phyloP scores from a whole-genome alignment of 1,140 invertebrate species.

The Dreissena polymorpha region DNA sequence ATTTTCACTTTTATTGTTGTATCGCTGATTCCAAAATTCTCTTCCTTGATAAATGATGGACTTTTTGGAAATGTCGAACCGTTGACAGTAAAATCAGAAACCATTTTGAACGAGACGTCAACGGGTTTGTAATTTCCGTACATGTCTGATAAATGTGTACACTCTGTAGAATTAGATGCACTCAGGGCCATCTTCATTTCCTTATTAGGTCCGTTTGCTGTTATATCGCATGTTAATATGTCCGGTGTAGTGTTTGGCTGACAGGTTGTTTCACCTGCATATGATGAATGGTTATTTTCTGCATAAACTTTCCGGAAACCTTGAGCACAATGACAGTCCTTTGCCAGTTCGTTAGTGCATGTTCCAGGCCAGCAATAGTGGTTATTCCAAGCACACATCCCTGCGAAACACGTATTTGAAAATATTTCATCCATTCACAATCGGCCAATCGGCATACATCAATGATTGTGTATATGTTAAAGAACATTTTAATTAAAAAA shows the following conservation, averaged over 20 bases:
- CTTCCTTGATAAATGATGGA: not conserved
- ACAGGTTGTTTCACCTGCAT: not conserved
- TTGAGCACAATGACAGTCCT: not conserved
- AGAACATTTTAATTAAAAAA: too few species aligned
- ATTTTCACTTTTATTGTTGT: not conserved
- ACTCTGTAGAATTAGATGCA: not conserved
- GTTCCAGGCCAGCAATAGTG: constrained; percentile 24
- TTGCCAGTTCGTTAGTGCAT: not conserved
- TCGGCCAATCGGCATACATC: too few species aligned
- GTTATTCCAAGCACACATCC: constrained; percentile 12
- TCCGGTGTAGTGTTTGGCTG: not conserved
- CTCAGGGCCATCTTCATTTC: not conserved
- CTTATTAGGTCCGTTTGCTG: not conserved
- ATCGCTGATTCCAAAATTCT: constrained; percentile 3
- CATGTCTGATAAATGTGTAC: not conserved
- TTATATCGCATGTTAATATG: constrained; percentile 3
- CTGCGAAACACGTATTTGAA: too few species aligned
- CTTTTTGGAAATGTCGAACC: not conserved
- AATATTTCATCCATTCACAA: too few species aligned
- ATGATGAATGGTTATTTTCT: not conserved
- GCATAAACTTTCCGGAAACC: not conserved
- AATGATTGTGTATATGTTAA: too few species aligned
- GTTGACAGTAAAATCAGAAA: constrained; percentile 7
- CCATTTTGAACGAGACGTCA: not conserved
- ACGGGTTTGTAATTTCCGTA: constrained; percentile 17